Percentiles rank a stretch among this genome's conserved stretches.
These are phyloP conservation scores for Brachionus plicatilis DNA, from an alignment of 1,140 invertebrate species.

Conservation along the genomic window DNA sequence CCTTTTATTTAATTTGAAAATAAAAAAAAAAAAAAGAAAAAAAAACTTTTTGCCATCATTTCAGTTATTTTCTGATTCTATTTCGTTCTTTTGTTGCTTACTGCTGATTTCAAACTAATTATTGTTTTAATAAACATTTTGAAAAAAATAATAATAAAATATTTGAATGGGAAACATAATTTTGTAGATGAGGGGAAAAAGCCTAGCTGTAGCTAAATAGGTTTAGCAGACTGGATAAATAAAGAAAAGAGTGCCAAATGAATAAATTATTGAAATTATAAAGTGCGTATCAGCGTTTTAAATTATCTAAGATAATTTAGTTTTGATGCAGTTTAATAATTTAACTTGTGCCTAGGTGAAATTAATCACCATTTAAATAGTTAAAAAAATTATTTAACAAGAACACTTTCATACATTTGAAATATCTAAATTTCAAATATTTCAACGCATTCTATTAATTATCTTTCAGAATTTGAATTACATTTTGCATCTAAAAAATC, in stretches of 20 bases:
- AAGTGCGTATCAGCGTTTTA: neutral
- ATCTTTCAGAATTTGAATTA: neutral
- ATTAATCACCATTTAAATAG: neutral
- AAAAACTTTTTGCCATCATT: neutral
- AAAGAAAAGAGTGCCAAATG: neutral
- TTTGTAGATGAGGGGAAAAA: neutral
- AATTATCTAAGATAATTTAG: neutral
- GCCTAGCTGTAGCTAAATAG: neutral
- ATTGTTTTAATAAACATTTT: slow-evolving; percentile 13
- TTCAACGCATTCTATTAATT: neutral
- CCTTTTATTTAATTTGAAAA: slow-evolving; percentile 4
- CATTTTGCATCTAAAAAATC: neutral
- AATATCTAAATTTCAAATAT: neutral
- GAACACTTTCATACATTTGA: neutral
- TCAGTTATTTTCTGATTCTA: neutral
- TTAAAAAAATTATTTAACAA: neutral
- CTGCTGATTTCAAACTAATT: neutral
- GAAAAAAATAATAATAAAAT: slow-evolving; percentile 13
- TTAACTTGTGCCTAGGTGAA: neutral
- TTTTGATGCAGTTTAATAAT: neutral
- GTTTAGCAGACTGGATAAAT: neutral
- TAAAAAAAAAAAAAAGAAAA: neutral
- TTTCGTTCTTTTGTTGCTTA: slow-evolving; percentile 3
- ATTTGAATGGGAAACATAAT: neutral
- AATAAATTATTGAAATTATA: neutral